Conservation (phyloP, 2,888 invertebrate genomes). For the Hedychridium roseum region DNA sequence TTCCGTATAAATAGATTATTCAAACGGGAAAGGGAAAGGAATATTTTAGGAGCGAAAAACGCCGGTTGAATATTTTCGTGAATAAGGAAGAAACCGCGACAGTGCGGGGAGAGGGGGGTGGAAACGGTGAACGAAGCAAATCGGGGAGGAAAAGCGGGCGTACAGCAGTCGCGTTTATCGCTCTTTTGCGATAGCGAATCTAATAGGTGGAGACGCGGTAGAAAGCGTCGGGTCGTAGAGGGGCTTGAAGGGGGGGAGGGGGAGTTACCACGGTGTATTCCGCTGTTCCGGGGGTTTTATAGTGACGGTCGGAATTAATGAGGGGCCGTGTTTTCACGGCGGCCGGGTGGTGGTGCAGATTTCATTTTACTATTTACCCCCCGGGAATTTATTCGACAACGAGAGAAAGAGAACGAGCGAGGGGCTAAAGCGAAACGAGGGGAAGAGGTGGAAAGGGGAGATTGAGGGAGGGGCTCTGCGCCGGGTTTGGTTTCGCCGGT, state of each 20-base stretch:
- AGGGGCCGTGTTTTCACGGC: constrained; percentile 51
- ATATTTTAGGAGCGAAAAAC: background rate
- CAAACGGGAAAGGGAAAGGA: background rate
- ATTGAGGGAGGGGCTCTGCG: constrained; percentile 9
- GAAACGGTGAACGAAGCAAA: constrained; percentile 3
- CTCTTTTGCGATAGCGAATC: no score
- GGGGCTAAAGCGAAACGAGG: no score
- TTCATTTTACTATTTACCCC: constrained; percentile 53
- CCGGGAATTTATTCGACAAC: constrained; percentile 48
- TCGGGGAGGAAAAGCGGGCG: background rate
- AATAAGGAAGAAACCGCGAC: no score
- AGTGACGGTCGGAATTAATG: constrained; percentile 51
- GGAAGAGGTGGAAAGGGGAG: constrained; percentile 5
- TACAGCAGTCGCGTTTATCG: no score
- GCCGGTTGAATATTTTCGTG: constrained; percentile 10
- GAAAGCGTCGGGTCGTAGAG: constrained; percentile 1
- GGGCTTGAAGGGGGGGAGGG: constrained; percentile 15
- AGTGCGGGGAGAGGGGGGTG: constrained; percentile 6
- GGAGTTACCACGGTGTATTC: constrained; percentile 40
- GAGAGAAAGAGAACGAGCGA: no score
- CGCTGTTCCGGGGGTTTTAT: constrained; percentile 46
- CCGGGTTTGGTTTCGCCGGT: constrained; percentile 16
- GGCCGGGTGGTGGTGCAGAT: constrained; percentile 47
- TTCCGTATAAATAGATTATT: no score
- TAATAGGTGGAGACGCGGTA: constrained; percentile 3